phyloP scores from a whole-genome alignment of 2,888 invertebrate genomes.

The Papilio demoleus region DNA sequence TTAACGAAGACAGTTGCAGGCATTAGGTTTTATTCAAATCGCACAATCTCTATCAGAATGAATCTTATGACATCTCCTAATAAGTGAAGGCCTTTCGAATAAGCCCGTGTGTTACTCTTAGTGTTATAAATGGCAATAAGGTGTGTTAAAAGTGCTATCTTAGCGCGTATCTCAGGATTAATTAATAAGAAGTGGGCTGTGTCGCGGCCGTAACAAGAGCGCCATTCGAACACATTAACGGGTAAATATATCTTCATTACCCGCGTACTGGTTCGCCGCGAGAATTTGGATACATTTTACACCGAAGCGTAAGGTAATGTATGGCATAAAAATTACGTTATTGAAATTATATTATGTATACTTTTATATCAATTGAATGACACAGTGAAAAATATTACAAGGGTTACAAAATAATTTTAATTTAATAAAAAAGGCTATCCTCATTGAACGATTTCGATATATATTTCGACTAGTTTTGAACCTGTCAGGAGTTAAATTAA shows the following conservation, averaged over 20 bases:
- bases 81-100: not conserved
- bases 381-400: too few species aligned
- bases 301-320: slow-evolving; percentile 52
- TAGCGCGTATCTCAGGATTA: slow-evolving; percentile 37
- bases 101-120: not conserved
- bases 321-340: too few species aligned
- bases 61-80: not conserved
- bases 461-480: too few species aligned
- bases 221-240: slow-evolving; percentile 52
- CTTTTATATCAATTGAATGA: too few species aligned
- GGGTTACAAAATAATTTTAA: too few species aligned
- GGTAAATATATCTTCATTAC: slow-evolving; percentile 72
- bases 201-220: slow-evolving; percentile 47
- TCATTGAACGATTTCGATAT: too few species aligned
- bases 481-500: too few species aligned
- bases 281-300: slow-evolving; percentile 49
- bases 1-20: too few species aligned
- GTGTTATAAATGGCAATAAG: slow-evolving; percentile 20
- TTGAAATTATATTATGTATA: too few species aligned
- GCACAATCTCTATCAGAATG: slow-evolving; percentile 28
- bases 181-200: slow-evolving; percentile 40
- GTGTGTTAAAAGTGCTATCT: slow-evolving; percentile 38
- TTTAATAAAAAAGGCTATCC: too few species aligned
- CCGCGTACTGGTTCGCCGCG: slow-evolving; percentile 43
- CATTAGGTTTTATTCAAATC: too few species aligned